phyloP scores from a whole-genome alignment of 2,797 vertebrate genomes.

The Acanthopagrus latus region DNA sequence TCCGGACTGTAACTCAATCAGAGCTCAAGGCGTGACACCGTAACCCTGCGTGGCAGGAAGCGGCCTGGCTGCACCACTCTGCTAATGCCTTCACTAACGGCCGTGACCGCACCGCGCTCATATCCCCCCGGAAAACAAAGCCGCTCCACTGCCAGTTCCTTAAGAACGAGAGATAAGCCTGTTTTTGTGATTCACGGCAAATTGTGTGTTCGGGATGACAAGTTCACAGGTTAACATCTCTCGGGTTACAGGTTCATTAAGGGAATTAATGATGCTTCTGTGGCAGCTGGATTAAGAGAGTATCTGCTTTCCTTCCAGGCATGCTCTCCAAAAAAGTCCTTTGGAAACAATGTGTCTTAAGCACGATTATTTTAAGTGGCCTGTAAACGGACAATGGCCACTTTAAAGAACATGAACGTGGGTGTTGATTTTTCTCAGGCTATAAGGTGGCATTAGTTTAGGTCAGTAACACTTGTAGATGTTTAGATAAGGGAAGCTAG shows the following conservation, averaged over 20 bases:
- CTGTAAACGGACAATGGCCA: slow-evolving; percentile 62
- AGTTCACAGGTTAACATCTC: slow-evolving; percentile 80
- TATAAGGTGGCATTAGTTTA: slow-evolving; percentile 73
- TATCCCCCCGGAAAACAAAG: slow-evolving; percentile 81
- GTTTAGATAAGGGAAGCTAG: slow-evolving; percentile 75
- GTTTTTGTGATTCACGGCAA: slow-evolving; percentile 77
- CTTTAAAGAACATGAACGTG: slow-evolving; percentile 54
- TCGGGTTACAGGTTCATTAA: slow-evolving; percentile 83
- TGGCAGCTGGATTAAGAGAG: slow-evolving; percentile 75
- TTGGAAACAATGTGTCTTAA: slow-evolving; percentile 60
- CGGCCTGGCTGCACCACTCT: slow-evolving; percentile 74
- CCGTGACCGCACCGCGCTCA: slow-evolving; percentile 87
- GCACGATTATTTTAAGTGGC: slow-evolving; percentile 68
- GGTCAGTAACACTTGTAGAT: slow-evolving; percentile 80
- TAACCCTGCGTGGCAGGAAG: slow-evolving; percentile 84
- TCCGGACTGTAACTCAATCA: slow-evolving; percentile 92
- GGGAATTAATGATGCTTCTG: slow-evolving; percentile 82
- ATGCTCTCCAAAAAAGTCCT: slow-evolving; percentile 49
- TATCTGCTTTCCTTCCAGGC: slow-evolving; percentile 76
- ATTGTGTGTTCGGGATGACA: slow-evolving; percentile 81
- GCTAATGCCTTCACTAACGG: slow-evolving; percentile 89
- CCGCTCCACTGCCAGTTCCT: slow-evolving; percentile 64
- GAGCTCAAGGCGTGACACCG: slow-evolving; percentile 85
- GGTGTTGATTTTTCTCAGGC: slow-evolving; percentile 75
- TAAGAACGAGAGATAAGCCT: slow-evolving; percentile 82